Base-by-base conservation (phyloP, 2,113 vertebrate genomes). In the Melanotaenia duboulayi region DNA sequence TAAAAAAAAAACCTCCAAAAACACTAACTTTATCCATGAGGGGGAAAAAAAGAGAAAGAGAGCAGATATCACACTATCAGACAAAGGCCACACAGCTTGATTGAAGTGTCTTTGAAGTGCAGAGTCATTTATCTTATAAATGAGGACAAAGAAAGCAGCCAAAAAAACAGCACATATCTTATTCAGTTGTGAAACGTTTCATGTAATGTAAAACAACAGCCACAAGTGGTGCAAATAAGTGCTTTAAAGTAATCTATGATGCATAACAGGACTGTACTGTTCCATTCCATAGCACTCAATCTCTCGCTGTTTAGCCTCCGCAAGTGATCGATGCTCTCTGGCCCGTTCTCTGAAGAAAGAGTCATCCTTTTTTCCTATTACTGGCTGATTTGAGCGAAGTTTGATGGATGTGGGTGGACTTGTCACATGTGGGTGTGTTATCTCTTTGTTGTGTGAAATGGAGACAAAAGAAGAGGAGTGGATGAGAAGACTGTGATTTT, bases 391-490 rank as follows among this genome's bases (percentile, higher is more conserved):
- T 86, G 83, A 89, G 81, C 87, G 66, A 91, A 90, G 87, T 91
- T 91, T 91, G 90, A 91, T 86, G 89, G 89, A 91, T 89, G 91
- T 91, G 91, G 91, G 91, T 86, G 91, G 90, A 92, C 89, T 91
- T 90, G 86, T 92, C 90, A 85, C 91, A 86, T 76, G 90, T 91
- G 91, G 89, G 91, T 85, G 89, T 89, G 91, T 90, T 92, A 90
- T 90, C 89, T 87, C 89, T 91, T 91, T 91, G 88, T 92, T 91
- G 90, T 92, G 91, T 93, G 92, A 92, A 92, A 90, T 66, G 75
- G 86, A 93, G 88, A 93, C 90, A 91, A 91, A 91, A 90, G 89
- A 78, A 92, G 87, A 92, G 81, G 87, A 91, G 85, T 90, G 84
- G 86, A 90, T 87, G 90, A 90, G 92, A 85, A 90, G 86, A 89